Conservation (phyloP, 2,888 invertebrate species). For the Pseudoips prasinana region DNA sequence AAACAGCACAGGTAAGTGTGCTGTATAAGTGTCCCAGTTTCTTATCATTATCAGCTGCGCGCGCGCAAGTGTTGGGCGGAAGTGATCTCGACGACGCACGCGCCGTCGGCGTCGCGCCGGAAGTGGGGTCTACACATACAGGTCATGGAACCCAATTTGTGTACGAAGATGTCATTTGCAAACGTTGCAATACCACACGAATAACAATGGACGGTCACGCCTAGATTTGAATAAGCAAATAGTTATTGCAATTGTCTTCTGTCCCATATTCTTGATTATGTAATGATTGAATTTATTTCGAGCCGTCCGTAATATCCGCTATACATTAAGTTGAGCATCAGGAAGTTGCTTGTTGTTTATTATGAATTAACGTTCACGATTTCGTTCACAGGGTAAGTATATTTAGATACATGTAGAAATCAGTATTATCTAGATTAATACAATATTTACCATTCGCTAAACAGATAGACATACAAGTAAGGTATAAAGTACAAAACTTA, state of each 20-base stretch:
- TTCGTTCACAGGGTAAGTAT: no score
- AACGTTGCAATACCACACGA: conserved; percentile 42
- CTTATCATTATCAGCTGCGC: conserved; percentile 50
- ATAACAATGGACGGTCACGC: conserved; percentile 52
- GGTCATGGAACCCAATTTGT: conserved; percentile 65
- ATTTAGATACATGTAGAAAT: no score
- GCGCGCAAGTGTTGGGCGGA: conserved; percentile 48
- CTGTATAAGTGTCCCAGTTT: conserved; percentile 40
- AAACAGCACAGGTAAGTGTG: conserved; percentile 16
- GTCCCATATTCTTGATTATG: conserved; percentile 42
- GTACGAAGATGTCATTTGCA: conserved; percentile 61
- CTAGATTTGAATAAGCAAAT: conserved; percentile 58
- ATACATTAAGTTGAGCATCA: conserved; percentile 6
- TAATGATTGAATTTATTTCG: conserved; percentile 31
- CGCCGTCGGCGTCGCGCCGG: conserved; percentile 41
- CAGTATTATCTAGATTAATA: no score
- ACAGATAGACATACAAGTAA: no score
- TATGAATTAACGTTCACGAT: no score
- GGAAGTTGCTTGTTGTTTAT: conserved; percentile 16
- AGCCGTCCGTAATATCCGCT: conserved; percentile 5
- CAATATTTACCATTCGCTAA: no score
- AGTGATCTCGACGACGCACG: conserved; percentile 59
- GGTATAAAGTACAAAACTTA: no score
- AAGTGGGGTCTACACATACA: conserved; percentile 46
- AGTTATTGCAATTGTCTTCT: conserved; percentile 45